Conservation (phyloP, 2,888 invertebrate species). For the Nephrotoma appendiculata region DNA sequence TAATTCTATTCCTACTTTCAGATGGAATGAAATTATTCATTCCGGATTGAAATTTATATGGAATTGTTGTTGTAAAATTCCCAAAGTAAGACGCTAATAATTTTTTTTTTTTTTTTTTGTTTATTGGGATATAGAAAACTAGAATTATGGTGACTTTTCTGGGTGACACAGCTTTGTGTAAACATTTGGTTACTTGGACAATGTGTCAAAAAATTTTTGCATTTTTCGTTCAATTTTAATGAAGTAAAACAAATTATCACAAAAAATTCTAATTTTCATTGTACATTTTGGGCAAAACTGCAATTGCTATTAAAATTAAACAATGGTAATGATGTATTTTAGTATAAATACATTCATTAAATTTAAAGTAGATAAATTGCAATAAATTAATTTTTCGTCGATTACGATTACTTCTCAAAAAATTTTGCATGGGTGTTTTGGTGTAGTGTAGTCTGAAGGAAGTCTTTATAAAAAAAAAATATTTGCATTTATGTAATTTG, state of each 20-base stretch:
- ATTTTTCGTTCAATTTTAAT: neutral
- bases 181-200: neutral
- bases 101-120: too few species aligned
- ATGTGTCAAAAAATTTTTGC: neutral
- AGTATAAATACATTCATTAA: neutral
- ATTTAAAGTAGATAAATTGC: neutral
- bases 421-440: neutral
- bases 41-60: too few species aligned
- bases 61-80: too few species aligned
- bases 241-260: neutral
- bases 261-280: neutral
- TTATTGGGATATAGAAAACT: too few species aligned
- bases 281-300: neutral
- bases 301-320: neutral
- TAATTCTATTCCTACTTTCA: too few species aligned
- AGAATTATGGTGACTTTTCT: too few species aligned
- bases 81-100: too few species aligned
- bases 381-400: neutral
- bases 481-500: neutral
- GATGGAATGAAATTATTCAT: too few species aligned
- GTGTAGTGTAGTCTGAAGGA: neutral
- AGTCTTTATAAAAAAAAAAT: neutral
- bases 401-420: neutral
- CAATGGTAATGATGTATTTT: neutral
- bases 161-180: neutral